Conservation (phyloP, 2,113 vertebrate genomes). For the Nerophis lumbriciformis region DNA sequence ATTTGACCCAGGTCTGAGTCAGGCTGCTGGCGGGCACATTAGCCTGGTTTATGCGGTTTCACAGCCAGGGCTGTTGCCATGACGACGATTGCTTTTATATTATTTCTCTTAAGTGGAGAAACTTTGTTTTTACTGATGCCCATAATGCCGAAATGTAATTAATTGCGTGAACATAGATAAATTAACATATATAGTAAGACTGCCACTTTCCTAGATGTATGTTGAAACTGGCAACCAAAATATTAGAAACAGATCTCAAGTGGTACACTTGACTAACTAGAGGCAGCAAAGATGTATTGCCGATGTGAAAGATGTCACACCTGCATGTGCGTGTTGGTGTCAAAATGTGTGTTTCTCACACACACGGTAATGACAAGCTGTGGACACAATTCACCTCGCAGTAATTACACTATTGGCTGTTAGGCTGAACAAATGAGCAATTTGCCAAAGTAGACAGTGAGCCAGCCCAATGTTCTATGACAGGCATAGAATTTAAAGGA, state of each 20-base stretch:
- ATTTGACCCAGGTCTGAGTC: constrained; percentile 38
- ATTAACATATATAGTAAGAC: no score
- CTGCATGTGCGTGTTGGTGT: not conserved
- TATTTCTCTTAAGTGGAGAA: constrained; percentile 44
- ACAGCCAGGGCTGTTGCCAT: constrained; percentile 65
- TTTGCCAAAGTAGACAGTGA: constrained; percentile 13
- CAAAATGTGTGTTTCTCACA: constrained; percentile 31
- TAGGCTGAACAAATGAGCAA: constrained; percentile 6
- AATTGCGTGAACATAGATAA: constrained; percentile 29
- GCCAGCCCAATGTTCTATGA: not conserved
- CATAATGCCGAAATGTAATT: constrained; percentile 30
- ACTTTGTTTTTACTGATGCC: not conserved
- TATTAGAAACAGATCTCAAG: no score
- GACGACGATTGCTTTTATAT: constrained; percentile 63
- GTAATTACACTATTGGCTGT: constrained; percentile 39
- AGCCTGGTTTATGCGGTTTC: constrained; percentile 69
- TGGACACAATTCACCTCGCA: constrained; percentile 43
- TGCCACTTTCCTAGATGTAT: no score
- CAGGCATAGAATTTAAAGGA: no score
- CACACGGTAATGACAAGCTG: constrained; percentile 44
- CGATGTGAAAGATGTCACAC: no score
- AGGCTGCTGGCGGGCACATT: constrained; percentile 47
- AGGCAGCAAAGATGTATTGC: no score
- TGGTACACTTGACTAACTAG: no score
- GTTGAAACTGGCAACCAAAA: no score